Base-by-base conservation (phyloP, 1,140 invertebrate genomes). In the Reticulitermes speratus region DNA sequence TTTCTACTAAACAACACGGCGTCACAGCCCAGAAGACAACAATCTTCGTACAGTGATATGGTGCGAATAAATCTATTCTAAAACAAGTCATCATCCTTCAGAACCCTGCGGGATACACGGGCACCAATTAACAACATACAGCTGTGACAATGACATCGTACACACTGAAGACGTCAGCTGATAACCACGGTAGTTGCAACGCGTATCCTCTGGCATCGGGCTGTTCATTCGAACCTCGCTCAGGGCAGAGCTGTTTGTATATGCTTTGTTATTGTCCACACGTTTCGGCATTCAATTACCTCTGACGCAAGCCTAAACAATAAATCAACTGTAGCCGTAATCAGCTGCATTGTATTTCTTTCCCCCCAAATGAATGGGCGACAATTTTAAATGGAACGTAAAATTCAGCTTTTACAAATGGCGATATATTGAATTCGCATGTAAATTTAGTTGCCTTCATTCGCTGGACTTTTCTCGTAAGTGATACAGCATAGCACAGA, bases 221-320 rank as follows among this genome's bases (percentile, higher is more conserved):
- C 65, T 30, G 65, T 75, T 75, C 65, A 75, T 30, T 30, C n/a
- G 65, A 75, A 16, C n/a, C n/a, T 75, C 3, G 65, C 65, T 75
- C 65, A 75, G n/a, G 65, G 65, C 65, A 30, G 1, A 30, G 14
- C 25, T 75, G 65, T 75, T 75, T 75, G 65, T 75, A 14, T 75
- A 25, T 75, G 25, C 14, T 75, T 75, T 25, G 14, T 75, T 75
- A 30, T 75, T 75, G 65, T 75, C 65, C 65, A 75, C 65, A 30
- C 65, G n/a, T 75, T 75, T 16, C n/a, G 65, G 25, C 65, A 75
- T 75, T 75, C 65, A 75, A 75, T 75, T 75, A 75, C 25, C 65
- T 12, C 25, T n/a, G 65, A 75, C 5, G 14, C 65, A 75, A 25
- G 0, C 9, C 65, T 16, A 75, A 75, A 75, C n/a, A 75, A 30